Evolutionary conservation across 2,888 invertebrate species (phyloP).

Genomic region (Euplagia quadripunctaria): DNA sequence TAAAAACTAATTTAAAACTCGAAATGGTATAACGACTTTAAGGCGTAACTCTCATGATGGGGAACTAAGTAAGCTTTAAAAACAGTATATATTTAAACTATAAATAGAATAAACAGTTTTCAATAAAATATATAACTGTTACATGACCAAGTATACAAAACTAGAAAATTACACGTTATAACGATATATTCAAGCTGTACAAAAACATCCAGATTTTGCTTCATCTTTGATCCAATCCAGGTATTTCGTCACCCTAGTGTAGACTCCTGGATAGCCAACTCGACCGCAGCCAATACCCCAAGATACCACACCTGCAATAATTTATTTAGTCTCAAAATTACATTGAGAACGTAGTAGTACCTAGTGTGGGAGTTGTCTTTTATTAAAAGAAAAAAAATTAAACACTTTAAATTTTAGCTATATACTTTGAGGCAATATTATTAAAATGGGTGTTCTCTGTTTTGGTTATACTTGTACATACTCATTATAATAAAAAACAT

Average conservation of each 20-base stretch:
- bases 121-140: neutral
- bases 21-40: no score
- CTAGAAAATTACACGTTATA: neutral
- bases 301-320: constrained; percentile 90
- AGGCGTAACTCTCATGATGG: no score
- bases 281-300: constrained; percentile 97
- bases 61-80: no score
- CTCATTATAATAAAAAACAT: no score
- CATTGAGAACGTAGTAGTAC: neutral
- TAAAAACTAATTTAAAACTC: no score
- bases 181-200: constrained; percentile 81
- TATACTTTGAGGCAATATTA: no score
- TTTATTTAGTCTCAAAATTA: neutral
- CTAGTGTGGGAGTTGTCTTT: no score
- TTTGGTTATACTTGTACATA: no score
- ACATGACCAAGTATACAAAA: neutral
- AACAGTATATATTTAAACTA: no score
- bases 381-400: no score
- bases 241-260: constrained; percentile 93
- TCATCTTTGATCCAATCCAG: constrained; percentile 93
- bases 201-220: constrained; percentile 93
- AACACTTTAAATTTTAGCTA: no score
- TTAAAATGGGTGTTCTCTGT: no score
- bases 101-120: neutral
- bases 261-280: constrained; percentile 94